Evolutionary conservation across 1,140 invertebrate genomes (phyloP).

Genomic region (Drosophila biarmipes): DNA sequence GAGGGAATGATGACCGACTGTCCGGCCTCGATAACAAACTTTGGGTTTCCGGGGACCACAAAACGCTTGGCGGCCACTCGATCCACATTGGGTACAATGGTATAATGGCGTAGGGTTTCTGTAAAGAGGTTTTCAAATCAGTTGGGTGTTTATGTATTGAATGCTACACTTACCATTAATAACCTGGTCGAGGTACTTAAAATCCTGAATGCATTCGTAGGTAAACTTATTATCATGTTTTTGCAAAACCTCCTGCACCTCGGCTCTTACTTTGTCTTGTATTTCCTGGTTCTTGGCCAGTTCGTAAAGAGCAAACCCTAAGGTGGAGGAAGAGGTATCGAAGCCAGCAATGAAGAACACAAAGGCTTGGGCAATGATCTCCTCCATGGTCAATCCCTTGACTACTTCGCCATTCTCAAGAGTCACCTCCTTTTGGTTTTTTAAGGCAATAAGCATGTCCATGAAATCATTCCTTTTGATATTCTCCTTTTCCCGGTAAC

Average conservation of each 20-base stretch:
- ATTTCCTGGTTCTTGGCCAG: constrained; percentile 87
- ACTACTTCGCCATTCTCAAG: constrained; percentile 36
- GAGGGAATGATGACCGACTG: constrained; percentile 87
- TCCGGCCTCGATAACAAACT: constrained; percentile 86
- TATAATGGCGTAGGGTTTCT: constrained; percentile 89
- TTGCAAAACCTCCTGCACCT: constrained; percentile 85
- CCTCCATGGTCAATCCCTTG: constrained; percentile 49
- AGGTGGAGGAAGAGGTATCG: constrained; percentile 87
- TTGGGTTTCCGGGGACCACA: constrained; percentile 86
- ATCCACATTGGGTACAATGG: constrained; percentile 86
- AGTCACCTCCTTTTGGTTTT: constrained; percentile 46
- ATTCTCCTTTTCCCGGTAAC: constrained; percentile 85
- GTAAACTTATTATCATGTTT: constrained; percentile 85
- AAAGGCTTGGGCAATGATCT: constrained; percentile 79
- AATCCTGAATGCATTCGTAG: constrained; percentile 86
- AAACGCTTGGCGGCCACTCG: constrained; percentile 86
- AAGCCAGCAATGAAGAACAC: constrained; percentile 87
- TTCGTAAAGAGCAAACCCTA: constrained; percentile 86
- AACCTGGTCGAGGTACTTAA: constrained; percentile 86
- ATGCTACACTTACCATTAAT: constrained; percentile 27
- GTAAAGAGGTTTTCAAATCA: neutral
- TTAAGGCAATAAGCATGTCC: constrained; percentile 86
- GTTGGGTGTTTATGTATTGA: rapidly evolving
- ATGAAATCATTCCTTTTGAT: constrained; percentile 86
- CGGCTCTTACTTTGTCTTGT: constrained; percentile 86